Conservation (phyloP, 35 echinoderm and acorn worm species). For the Strongylocentrotus purpuratus region DNA sequence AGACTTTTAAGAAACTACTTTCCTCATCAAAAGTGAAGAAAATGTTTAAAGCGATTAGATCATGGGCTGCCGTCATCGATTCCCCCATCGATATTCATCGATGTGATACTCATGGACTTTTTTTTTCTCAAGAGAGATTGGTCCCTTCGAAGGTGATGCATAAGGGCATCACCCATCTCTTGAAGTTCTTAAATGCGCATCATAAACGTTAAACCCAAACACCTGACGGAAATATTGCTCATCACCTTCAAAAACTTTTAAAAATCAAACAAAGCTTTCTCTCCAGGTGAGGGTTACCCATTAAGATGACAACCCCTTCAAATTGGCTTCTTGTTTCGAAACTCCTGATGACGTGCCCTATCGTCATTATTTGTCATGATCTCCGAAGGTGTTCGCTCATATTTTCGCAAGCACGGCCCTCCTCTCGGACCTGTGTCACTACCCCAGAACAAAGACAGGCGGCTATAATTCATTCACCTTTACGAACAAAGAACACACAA, state of each 20-base stretch:
- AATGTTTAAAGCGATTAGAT: conserved; percentile 8
- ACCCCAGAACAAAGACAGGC: neutral
- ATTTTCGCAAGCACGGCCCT: neutral
- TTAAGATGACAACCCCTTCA: neutral
- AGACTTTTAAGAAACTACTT: neutral
- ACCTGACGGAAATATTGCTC: neutral
- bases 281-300: neutral
- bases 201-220: neutral
- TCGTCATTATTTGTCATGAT: conserved; percentile 12
- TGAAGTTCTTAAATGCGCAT: neutral
- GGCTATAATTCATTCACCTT: neutral
- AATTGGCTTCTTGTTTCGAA: neutral
- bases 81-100: neutral
- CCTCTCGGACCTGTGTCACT: neutral
- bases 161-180: neutral
- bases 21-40: neutral
- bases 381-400: neutral
- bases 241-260: neutral
- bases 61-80: conserved; percentile 4
- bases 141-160: neutral
- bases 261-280: neutral
- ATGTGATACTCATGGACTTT: neutral
- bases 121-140: neutral
- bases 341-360: neutral
- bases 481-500: neutral